Conservation (phyloP, 2,113 vertebrate species). For the Gambusia holbrooki region DNA sequence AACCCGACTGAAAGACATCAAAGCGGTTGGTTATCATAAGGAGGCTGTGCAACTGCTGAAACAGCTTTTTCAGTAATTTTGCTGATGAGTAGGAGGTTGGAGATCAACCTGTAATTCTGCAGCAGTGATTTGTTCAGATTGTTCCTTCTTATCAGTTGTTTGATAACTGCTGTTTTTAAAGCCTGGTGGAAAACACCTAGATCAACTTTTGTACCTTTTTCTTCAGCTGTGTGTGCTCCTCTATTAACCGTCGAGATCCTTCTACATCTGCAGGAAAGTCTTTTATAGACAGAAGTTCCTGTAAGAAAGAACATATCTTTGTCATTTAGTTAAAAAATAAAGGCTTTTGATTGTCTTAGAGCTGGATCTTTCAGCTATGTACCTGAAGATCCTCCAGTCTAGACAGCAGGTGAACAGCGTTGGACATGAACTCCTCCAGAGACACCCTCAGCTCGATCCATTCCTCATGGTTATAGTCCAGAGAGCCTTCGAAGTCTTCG, state of each 20-base stretch:
- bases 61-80: too few species aligned
- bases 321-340: background rate
- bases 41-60: too few species aligned
- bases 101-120: too few species aligned
- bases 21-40: too few species aligned
- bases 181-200: background rate
- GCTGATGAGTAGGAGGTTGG: too few species aligned
- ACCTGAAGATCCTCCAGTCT: constrained; percentile 93
- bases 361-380: too few species aligned
- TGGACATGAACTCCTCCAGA: constrained; percentile 96
- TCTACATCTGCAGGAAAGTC: constrained; percentile 97
- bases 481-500: constrained; percentile 94
- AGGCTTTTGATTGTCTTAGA: background rate
- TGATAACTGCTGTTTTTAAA: too few species aligned
- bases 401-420: constrained; percentile 91
- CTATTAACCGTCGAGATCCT: constrained; percentile 92
- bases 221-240: constrained; percentile 96
- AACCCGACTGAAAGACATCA: too few species aligned
- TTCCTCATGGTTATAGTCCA: constrained; percentile 98
- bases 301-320: constrained; percentile 26
- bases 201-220: constrained; percentile 81
- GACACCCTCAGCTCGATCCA: constrained; percentile 95
- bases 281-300: constrained; percentile 94
- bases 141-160: too few species aligned
- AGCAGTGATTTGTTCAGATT: too few species aligned